Base-by-base conservation (phyloP, 2,888 invertebrate species). In the Tortricodes alternella region DNA sequence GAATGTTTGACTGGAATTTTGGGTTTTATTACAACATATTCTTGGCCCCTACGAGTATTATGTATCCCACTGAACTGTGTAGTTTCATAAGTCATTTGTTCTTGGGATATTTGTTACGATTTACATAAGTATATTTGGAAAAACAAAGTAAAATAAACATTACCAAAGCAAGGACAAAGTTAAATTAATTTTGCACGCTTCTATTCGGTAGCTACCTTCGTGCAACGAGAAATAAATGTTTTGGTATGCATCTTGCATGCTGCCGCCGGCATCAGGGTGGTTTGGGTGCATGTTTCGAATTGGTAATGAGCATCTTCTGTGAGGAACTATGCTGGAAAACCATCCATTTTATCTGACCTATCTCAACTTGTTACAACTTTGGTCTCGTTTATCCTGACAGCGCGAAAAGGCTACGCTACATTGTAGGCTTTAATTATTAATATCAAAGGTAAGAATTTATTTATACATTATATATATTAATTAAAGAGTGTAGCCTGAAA, bases 211-310 rank as follows among this genome's bases (percentile, higher is more conserved):
- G 50, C 13, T 43, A 44, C 43, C 37, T 56, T 43, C 38, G 43
- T 49, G 56, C 49, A 27, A 44, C 24, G 27, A 24, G 23, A 44
- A 41, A 49, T 49, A 19, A 21, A 34, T 49, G 41, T 43, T 49
- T 56, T 56, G 44, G 56, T 56, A 56, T 56, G 49, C 56, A 50
- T 50, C 43, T 50, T 43, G 49, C 23, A 23, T 3, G 21, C 19
- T 27, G 34, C 16, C 43, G 37, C 29, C 24, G 19, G 37, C 56
- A 43, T 43, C 43, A 37, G 49, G 49, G 39, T 5, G 53, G 46
- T 48, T 53, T 46, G 39, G 38, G 34, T 13, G 44, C 56, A 44
- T 50, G 56, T 13, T 21, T 50, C 16, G 56, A 56, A 50, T 55
- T 19, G 24, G 27, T 44, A 56, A 50, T 38, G n/a, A 5, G 11